Conservation (phyloP, 1,140 invertebrate species). For the Hypothenemus hampei region DNA sequence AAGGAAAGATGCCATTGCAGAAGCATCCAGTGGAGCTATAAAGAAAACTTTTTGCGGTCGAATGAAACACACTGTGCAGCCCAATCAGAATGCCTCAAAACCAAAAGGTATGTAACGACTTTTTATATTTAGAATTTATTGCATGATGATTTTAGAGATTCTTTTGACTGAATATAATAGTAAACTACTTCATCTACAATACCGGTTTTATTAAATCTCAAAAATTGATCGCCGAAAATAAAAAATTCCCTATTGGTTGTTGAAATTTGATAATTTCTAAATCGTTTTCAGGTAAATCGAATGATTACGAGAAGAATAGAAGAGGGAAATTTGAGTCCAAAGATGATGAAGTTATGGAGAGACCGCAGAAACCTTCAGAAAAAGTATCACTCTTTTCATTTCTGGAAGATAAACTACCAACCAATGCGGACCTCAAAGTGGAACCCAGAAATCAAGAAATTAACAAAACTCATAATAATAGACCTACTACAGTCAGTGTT, state of each 20-base stretch:
- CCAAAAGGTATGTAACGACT: slow-evolving; percentile 50
- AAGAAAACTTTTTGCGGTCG: slow-evolving; percentile 75
- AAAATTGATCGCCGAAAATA: no score
- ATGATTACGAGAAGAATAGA: slow-evolving; percentile 42
- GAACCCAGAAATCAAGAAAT: no score
- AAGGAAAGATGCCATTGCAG: slow-evolving; percentile 79
- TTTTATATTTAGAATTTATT: not conserved
- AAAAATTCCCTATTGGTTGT: no score
- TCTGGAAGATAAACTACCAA: slow-evolving; percentile 74
- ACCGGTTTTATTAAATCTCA: no score
- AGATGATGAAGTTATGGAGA: slow-evolving; percentile 56
- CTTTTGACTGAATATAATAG: no score
- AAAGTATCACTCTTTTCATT: slow-evolving; percentile 85
- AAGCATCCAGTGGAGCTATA: slow-evolving; percentile 71
- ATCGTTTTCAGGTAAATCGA: slow-evolving; percentile 16
- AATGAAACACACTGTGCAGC: slow-evolving; percentile 61
- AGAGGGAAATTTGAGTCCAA: slow-evolving; percentile 37
- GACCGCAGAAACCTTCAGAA: slow-evolving; percentile 67
- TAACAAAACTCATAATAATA: no score
- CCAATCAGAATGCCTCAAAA: slow-evolving; percentile 55
- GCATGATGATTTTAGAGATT: no score
- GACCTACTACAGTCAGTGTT: no score
- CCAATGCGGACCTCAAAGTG: no score
- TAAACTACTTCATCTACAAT: no score
- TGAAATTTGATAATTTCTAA: no score